Evolutionary conservation across 2,797 vertebrate species (phyloP), one percentile per base, ranked within the genome.

Genomic region (Danio albolineatus): DNA sequence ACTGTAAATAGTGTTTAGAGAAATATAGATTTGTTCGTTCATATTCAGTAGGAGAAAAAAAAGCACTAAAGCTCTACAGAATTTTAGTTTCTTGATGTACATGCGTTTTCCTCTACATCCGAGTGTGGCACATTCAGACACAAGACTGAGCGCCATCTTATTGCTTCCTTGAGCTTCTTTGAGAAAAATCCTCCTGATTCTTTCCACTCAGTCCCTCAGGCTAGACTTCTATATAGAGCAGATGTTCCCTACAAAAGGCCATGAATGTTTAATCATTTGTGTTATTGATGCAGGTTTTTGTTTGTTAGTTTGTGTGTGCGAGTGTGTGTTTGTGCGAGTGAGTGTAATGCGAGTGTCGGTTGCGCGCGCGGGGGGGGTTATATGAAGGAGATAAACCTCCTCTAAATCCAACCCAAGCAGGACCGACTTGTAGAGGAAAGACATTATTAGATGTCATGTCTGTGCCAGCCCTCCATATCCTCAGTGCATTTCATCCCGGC

Each of bases 201-300:
- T 87, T 87, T 85, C 82, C 82, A 86, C 85, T 88, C 87, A 87
- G 88, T 94, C 93, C 93, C 93, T 53, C 89, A 87, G 91, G 92
- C 94, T 91, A 91, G 88, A 77, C 89, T 91, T 91, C 92, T 91
- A 90, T 89, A 88, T 88, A 86, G 87, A 93, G 91, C 92, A 95
- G 92, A 93, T 95, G 92, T 94, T 94, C 89, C 86, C 86, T 91
- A 90, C 91, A 88, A 95, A 92, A 93, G 94, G 89, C 92, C 89
- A 92, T 95, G 92, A 94, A 95, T 95, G 93, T 95, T 95, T 95
- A 94, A 93, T 96, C 92, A 93, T 94, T 94, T 93, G 93, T 93
- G 93, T 95, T 95, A 95, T 95, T 95, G 95, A 95, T 95, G 95
- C 93, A 83, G 90, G 90, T 92, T 93, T 28, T 91, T 91, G 88